These are phyloP conservation scores for Pseudomugil tenellus DNA, from an alignment of 2,797 vertebrate genomes.

Conservation along the genomic window DNA sequence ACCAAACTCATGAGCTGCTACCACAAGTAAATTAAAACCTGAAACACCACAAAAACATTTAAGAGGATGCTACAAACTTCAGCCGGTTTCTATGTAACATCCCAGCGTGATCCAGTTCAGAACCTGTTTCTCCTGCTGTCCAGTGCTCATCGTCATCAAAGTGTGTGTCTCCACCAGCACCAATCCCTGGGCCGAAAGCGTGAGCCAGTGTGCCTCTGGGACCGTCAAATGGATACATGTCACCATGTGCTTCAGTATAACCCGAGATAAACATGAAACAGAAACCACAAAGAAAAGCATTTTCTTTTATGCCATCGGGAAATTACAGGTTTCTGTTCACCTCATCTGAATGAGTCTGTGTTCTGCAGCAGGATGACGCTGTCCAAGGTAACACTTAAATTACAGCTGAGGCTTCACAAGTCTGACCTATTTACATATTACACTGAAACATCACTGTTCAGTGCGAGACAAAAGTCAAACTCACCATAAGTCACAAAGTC, in stretches of 20 bases:
- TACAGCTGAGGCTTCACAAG: constrained; percentile 4
- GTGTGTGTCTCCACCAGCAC: constrained; percentile 82
- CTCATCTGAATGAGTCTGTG: constrained; percentile 29
- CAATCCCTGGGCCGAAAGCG: constrained; percentile 80
- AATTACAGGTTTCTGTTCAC: constrained; percentile 45
- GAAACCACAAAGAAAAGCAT: constrained; percentile 53
- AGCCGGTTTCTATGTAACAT: background rate
- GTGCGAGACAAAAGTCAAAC: constrained; percentile 34
- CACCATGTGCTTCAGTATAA: constrained; percentile 75
- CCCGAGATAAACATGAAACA: constrained; percentile 46
- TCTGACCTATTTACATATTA: background rate
- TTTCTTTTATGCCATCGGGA: constrained; percentile 38
- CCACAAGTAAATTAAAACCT: constrained; percentile 83
- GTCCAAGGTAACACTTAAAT: constrained; percentile 24
- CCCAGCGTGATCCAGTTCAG: background rate
- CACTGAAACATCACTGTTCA: background rate
- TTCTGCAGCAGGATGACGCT: constrained; percentile 26
- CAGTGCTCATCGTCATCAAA: constrained; percentile 84
- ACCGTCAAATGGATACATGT: constrained; percentile 85
- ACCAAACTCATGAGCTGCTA: constrained; percentile 86
- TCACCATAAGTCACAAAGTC: constrained; percentile 79
- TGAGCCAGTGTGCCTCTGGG: constrained; percentile 83
- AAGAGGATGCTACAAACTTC: background rate
- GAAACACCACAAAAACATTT: constrained; percentile 20
- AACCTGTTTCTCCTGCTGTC: constrained; percentile 75